Evolutionary conservation across 2,113 vertebrate species (phyloP), one percentile per base, ranked within the genome.

Genomic region (Oreochromis niloticus): DNA sequence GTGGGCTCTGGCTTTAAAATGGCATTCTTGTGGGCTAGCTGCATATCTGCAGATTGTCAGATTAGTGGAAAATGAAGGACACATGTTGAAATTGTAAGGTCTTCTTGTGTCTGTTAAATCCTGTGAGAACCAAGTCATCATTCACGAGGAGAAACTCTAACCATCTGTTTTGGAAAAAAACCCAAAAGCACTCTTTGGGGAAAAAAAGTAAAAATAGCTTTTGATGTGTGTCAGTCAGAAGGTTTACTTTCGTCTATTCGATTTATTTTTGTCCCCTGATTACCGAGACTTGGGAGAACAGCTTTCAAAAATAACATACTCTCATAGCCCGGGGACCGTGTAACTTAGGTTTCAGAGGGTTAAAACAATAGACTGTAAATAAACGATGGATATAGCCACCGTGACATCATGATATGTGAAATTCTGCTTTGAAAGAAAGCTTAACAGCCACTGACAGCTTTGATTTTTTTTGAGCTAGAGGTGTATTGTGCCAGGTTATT

Each of bases 1-100:
- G 86, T 85, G 85, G 71, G 39, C 11, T 92, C 89, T 87, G 91
- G 90, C 82, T 71, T 39, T 56, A 54, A 71, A 87, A 43, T 11
- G 3, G 83, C 84, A 86, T 84, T 90, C 88, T 88, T 92, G 57
- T 56, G 78, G 41, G 54, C 36, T 22, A 14, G 27, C 39, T 59
- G 39, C 24, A 66, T 73, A 83, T 87, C 36, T 84, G 50, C 36
- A 63, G 75, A 88, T 75, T 43, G 32, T 46, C 52, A 22, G 22
- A 59, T 30, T 71, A 55, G 80, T 84, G 16, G 46, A 19, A 61
- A 81, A 90, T 82, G 8, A 75, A 59, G 39, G 63, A 46, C 84
- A 89, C 34, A 9, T 85, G 55, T 78, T 54, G 81, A 59, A 73
- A 59, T 66, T 17, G 12, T 30, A 27, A 19, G 7, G 6, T 27